A percentile compares a stretch with the other conserved stretches of the same genome.
Conservation (phyloP, 2,797 vertebrate species). For the Capromys pilorides region DNA sequence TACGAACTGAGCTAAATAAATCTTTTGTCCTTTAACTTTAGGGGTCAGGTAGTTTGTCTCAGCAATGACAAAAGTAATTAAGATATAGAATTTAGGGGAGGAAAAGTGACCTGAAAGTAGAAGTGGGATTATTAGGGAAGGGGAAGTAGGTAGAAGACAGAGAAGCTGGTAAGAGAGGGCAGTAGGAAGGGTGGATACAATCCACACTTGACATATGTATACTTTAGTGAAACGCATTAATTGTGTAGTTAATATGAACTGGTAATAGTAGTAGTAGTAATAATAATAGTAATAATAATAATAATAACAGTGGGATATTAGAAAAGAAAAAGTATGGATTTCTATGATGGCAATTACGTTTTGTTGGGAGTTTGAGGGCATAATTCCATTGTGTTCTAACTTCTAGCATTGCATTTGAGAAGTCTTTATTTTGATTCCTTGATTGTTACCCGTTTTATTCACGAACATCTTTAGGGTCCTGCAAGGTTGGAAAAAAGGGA, state of each 20-base stretch:
- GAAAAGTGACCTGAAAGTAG: neutral
- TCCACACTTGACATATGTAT: neutral
- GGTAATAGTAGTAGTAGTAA: neutral
- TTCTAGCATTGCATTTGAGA: constrained; percentile 10
- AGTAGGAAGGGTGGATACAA: neutral
- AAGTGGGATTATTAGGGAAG: neutral
- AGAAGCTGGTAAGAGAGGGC: neutral
- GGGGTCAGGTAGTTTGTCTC: neutral
- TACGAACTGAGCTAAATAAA: neutral
- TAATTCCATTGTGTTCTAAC: neutral
- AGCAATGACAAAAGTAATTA: neutral
- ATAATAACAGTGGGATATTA: neutral
- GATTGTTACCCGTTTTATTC: neutral
- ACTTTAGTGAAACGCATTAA: neutral
- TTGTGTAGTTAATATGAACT: neutral
- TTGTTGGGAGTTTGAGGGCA: neutral
- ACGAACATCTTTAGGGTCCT: neutral
- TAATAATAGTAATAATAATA: neutral
- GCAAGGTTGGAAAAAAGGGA: neutral
- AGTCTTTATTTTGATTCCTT: constrained; percentile 23
- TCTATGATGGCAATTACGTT: neutral
- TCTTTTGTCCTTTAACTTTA: neutral
- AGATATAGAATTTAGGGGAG: neutral
- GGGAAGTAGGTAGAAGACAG: neutral
- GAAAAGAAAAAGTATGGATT: neutral